Evolutionary conservation across 2,888 invertebrate species (phyloP).

Genomic region (Microdon myrmicae): DNA sequence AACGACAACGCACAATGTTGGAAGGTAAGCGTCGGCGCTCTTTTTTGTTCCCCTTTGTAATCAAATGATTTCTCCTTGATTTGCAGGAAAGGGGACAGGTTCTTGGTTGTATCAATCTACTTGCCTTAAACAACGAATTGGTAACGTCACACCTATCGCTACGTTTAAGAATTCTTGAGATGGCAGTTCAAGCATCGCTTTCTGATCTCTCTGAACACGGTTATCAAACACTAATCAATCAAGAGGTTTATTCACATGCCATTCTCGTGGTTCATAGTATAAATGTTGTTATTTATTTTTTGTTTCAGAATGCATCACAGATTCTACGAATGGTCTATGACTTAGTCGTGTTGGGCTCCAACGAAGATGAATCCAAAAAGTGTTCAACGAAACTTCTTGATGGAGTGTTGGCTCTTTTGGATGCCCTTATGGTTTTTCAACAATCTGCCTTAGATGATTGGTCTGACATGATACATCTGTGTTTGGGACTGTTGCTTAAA

Average conservation of each 20-base stretch:
- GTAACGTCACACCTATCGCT: slow-evolving; percentile 70
- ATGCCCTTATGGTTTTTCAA: slow-evolving; percentile 71
- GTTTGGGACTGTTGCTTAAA: slow-evolving; percentile 67
- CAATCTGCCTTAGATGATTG: slow-evolving; percentile 68
- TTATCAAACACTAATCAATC: slow-evolving; percentile 64
- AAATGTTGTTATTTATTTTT: background rate
- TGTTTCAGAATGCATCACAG: slow-evolving; percentile 68
- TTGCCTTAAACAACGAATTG: slow-evolving; percentile 70
- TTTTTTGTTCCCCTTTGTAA: too few species aligned
- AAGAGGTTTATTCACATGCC: slow-evolving; percentile 61
- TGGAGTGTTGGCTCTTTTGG: slow-evolving; percentile 69
- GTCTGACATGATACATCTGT: slow-evolving; percentile 71
- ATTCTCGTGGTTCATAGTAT: too few species aligned
- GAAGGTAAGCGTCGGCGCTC: slow-evolving; percentile 60
- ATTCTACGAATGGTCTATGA: slow-evolving; percentile 71
- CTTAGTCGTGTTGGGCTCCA: slow-evolving; percentile 70
- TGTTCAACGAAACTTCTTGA: slow-evolving; percentile 70
- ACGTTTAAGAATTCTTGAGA: slow-evolving; percentile 70
- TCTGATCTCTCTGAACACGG: slow-evolving; percentile 70
- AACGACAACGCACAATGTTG: slow-evolving; percentile 70
- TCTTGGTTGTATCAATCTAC: slow-evolving; percentile 71
- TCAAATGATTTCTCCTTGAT: too few species aligned
- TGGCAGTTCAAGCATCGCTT: slow-evolving; percentile 71
- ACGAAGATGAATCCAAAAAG: slow-evolving; percentile 68
- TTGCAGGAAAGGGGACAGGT: slow-evolving; percentile 70